Evolutionary conservation across 92 coral and sea anemone genomes (phyloP), one percentile per base, ranked within the genome.

Genomic region (Parazoanthus atlanticus): DNA sequence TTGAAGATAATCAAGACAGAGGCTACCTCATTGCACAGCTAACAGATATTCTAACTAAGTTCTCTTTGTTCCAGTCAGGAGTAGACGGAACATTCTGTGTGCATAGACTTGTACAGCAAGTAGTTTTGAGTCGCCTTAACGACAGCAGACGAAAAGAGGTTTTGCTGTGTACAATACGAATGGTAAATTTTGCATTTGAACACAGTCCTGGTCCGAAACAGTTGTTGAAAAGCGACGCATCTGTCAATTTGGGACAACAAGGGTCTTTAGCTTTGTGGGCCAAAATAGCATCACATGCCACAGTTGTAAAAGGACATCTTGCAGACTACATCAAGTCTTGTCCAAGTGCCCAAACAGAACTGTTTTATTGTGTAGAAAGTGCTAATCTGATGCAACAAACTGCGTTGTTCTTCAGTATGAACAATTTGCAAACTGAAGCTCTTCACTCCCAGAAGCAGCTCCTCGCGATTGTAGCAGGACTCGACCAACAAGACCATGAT

Each of bases 101-200:
- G 16, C 90, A 88, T 29, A 82, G 88, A 28, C 91, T 88, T 36
- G 91, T 88, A 67, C 91, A 88, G 61, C 79, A 88, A 64, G 77
- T 58, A 25, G 67, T 88, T 31, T 28, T 47, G 41, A 76, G 85
- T 29, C 81, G 71, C 19, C 84, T 56, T 23, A 25, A 11, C 66
- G 21, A n/a, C 23, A 84, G 64, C 15, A 74, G 80, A 15, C 29
- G 76, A 65, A 54, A 58, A 61, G 87, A 80, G 0, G 80, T 81
- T n/a, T 32, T 88, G 10, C 30, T 12, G 32, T 67, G 75, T 13
- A 74, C 78, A 28, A 2, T 88, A 54, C 43, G 90, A 80, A 88
- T 88, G 90, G 13, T 88, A 75, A 75, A 88, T 46, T 56, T 16
- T 30, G 79, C 87, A 30, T 80, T 88, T 78, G 64, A 78, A 29